Evolutionary conservation across 2,113 vertebrate genomes (phyloP).

Genomic region (Haemorhous mexicanus): DNA sequence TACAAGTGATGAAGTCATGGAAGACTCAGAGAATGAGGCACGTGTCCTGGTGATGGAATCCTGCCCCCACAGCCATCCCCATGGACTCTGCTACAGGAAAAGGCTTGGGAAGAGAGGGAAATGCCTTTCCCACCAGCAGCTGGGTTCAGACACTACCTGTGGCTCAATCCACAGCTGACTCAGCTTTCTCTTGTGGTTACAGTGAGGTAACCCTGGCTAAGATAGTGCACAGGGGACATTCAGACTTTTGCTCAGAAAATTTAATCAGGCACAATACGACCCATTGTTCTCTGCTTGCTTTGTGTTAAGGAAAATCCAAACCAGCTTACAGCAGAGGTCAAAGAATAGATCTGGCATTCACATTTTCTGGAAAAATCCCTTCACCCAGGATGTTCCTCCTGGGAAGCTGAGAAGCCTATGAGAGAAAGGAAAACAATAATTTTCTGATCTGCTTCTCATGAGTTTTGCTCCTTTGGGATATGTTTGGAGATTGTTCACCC

Average conservation of each 20-base stretch:
- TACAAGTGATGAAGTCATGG: not conserved
- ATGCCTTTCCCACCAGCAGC: constrained; percentile 11
- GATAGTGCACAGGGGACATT: not conserved
- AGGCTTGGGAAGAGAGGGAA: not conserved
- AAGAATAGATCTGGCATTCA: not conserved
- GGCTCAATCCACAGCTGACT: not conserved
- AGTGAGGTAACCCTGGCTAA: constrained; percentile 17
- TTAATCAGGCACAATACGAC: not conserved
- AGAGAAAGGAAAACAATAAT: too few species aligned
- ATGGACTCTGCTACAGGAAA: not conserved
- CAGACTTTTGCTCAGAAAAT: not conserved
- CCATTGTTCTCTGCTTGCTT: constrained; percentile 11
- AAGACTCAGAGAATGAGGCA: not conserved
- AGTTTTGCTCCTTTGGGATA: too few species aligned
- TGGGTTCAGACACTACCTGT: constrained; percentile 43
- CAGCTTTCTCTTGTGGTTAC: constrained; percentile 10
- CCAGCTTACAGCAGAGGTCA: not conserved
- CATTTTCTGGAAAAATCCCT: too few species aligned
- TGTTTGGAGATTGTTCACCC: too few species aligned
- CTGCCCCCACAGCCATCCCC: not conserved
- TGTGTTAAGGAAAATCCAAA: constrained; percentile 50
- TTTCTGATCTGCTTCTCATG: too few species aligned
- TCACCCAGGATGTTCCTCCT: too few species aligned
- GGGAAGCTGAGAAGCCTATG: too few species aligned
- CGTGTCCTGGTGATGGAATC: not conserved